These are phyloP conservation scores for Ornithoptera priamus DNA, from an alignment of 2,888 invertebrate species.

Conservation along the genomic window DNA sequence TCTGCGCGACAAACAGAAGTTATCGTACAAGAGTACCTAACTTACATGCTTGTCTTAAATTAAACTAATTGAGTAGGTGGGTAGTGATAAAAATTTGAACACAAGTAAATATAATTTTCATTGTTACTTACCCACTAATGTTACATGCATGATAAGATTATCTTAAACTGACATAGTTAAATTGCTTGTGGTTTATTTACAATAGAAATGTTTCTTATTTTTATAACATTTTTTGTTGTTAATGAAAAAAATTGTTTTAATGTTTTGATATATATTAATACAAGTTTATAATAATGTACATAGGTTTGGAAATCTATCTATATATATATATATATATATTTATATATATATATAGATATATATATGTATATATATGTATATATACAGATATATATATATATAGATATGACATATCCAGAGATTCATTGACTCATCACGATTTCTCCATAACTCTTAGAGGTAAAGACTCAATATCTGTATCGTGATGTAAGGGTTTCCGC, in stretches of 20 bases:
- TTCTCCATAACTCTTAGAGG: too few species aligned
- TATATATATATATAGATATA: too few species aligned
- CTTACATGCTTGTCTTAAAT: slow-evolving; percentile 31
- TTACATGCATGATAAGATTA: slow-evolving; percentile 16
- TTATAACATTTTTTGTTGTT: background rate
- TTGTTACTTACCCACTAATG: slow-evolving; percentile 17
- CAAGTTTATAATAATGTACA: background rate
- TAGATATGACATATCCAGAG: too few species aligned
- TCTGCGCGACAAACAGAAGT: background rate
- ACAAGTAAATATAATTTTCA: slow-evolving; percentile 29
- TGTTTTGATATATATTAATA: background rate
- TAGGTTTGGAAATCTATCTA: background rate
- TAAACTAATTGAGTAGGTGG: slow-evolving; percentile 33
- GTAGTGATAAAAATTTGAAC: slow-evolving; percentile 26
- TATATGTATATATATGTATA: too few species aligned
- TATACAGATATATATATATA: too few species aligned
- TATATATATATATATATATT: too few species aligned
- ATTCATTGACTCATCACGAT: too few species aligned
- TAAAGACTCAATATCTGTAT: too few species aligned
- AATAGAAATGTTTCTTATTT: background rate
- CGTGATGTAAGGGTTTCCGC: too few species aligned
- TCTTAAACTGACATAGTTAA: slow-evolving; percentile 17
- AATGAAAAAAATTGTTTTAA: background rate
- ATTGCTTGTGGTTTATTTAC: background rate
- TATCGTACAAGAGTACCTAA: slow-evolving; percentile 28